phyloP scores from a whole-genome alignment of 2,888 invertebrate species.

The Melolontha melolontha region DNA sequence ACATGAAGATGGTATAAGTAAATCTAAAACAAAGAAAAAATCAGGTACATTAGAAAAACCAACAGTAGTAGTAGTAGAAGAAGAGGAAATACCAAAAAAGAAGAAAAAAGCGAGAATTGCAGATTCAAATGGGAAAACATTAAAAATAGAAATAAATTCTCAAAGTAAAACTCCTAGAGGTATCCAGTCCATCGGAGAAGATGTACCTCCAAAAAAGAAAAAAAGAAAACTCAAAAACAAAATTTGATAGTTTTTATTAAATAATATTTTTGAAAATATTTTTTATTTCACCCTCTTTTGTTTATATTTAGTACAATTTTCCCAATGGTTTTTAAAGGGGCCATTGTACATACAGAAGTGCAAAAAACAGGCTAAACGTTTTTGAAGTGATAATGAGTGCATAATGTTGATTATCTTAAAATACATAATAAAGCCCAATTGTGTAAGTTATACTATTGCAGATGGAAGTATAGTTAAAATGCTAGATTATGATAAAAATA shows the following conservation, averaged over 20 bases:
- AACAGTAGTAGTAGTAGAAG: background rate
- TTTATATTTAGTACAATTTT: no score
- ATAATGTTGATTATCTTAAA: no score
- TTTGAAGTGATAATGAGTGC: no score
- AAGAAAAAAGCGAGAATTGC: conserved; percentile 12
- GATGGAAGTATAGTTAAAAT: no score
- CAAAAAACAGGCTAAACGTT: no score
- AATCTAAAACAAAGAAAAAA: background rate
- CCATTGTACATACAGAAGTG: no score
- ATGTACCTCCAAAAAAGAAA: conserved; percentile 4
- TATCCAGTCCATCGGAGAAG: background rate
- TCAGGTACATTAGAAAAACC: background rate
- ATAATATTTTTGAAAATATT: background rate
- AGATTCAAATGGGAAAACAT: background rate
- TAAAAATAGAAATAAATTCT: background rate
- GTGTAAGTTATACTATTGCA: no score
- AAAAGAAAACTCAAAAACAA: conserved; percentile 16
- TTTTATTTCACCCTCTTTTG: background rate
- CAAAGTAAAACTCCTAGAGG: background rate
- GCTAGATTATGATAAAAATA: no score
- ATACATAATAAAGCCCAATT: no score
- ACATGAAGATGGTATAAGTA: background rate
- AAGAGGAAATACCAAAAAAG: conserved; percentile 2
- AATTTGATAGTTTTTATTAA: conserved; percentile 5
- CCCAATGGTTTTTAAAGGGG: no score